Evolutionary conservation across 1,140 invertebrate species (phyloP), one percentile per base, ranked within the genome.

Genomic region (Drosophila truncata): DNA sequence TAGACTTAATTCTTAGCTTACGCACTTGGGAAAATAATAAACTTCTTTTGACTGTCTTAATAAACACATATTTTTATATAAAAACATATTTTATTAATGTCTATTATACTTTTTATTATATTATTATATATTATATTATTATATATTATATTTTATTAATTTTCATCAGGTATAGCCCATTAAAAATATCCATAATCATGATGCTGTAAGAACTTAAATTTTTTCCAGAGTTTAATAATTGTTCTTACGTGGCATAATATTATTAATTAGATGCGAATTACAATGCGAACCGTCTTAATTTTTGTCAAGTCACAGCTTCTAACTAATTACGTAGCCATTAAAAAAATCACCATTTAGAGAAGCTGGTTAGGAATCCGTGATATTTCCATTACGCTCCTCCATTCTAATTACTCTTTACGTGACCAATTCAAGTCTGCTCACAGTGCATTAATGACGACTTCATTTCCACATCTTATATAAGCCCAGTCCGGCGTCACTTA

Each of bases 401-500:
- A 42, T 67, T 54, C 62, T 54, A 11, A 70, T 46, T 35, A 29
- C 10, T 67, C 64, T 66, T 52, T 66, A 25, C 10, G 5, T 33
- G 35, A 11, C 18, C 60, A 50, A 52, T 47, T 13, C 18, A n/a
- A 41, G 35, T 3, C 46, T 14, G 47, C 27, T 27, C 42, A 8
- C 60, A 27, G 27, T 3, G 42, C 23, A 29, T 49, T 59, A 41
- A 71, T 71, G 42, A 71, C 52, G 41, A 13, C 29, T 49, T 39
- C 25, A 70, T 70, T 33, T 70, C 23, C 33, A 14, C 35, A 41
- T 27, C 29, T 72, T 72, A 58, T 23, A 49, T 73, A 73, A 73
- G 52, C 66, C 20, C 64, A 25, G 27, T 37, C 18, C 41, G 31
- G n/a, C 50, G 64, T 70, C 69, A 49, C 42, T 71, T 39, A 23